These are phyloP conservation scores for Bicyclus anynana DNA, from an alignment of 1,140 invertebrate species.

Conservation along the genomic window DNA sequence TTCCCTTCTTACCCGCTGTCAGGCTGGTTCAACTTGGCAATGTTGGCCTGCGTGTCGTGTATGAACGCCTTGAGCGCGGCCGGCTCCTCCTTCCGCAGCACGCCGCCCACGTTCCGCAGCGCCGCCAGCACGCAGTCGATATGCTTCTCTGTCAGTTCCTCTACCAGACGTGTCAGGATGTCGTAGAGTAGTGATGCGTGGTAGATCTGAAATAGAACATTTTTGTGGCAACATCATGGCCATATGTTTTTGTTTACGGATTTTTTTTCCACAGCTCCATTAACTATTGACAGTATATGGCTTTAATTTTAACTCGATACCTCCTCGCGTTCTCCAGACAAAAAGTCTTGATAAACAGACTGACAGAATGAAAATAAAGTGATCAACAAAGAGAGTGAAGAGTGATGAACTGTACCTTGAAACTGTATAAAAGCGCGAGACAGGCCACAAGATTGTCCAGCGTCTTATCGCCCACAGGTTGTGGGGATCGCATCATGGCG, in stretches of 20 bases:
- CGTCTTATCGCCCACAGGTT: conserved; percentile 83
- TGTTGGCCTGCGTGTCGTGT: conserved; percentile 85
- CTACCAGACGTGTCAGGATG: conserved; percentile 82
- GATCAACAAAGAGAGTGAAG: too few relatives aligned
- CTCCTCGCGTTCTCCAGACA: too few relatives aligned
- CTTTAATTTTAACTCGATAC: too few relatives aligned
- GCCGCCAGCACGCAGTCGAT: conserved; percentile 91
- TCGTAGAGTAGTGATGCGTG: conserved; percentile 86
- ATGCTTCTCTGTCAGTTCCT: conserved; percentile 86
- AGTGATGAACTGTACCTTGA: too few relatives aligned
- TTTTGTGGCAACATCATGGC: too few relatives aligned
- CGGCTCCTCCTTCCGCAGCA: conserved; percentile 92
- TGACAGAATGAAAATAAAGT: too few relatives aligned
- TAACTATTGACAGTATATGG: too few relatives aligned
- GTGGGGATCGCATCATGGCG: conserved; percentile 69
- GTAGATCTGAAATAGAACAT: conserved; percentile 80
- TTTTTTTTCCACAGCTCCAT: too few relatives aligned
- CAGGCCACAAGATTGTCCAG: conserved; percentile 92
- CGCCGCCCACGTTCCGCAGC: conserved; percentile 89
- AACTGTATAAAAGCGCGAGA: conserved; percentile 91
- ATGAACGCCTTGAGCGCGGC: conserved; percentile 89
- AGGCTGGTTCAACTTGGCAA: conserved; percentile 48
- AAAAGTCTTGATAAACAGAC: too few relatives aligned
- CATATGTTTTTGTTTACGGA: too few relatives aligned
- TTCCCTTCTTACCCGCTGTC: conserved; percentile 45